Evolutionary conservation across 2,113 vertebrate species (phyloP), one percentile per base, ranked within the genome.

Genomic region (Macrotus californicus): DNA sequence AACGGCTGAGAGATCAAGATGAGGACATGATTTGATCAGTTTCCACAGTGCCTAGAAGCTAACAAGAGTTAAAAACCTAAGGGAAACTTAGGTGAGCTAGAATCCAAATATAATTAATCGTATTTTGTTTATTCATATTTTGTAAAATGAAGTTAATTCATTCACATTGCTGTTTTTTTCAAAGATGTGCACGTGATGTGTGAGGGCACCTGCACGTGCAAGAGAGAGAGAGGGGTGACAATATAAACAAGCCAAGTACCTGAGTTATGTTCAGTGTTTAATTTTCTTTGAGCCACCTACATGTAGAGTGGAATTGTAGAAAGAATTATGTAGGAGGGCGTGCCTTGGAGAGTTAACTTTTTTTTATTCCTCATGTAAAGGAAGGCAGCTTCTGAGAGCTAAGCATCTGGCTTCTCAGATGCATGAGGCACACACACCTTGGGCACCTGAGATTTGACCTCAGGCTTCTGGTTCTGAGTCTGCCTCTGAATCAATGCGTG

Each of bases 401-500:
- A n/a, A 56, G 36, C 1, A 0, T 9, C 26, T 14, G 34, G 29
- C 5, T 75, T 26, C 3, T 85, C n/a, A 0, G 15, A 36, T 4
- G 12, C 16, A 8, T 0, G 0, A 6, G 15, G 12, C 43, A 2
- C 24, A 4, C 7, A 1, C 12, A 26, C 24, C 9, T 10, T 14
- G 1, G 19, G 31, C 31, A 67, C 39, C 43, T 2, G 15, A 16
- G 36, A 16, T 59, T 43, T 48, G 61, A 24, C 5, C 5, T 56
- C n/a, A 36, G 18, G 18, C 15, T 64, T 76, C 48, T 6, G n/a
- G 22, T 14, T 64, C 56, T 31, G 18, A 19, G 36, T 66, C 89
- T 82, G n/a, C 31, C 48, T 22, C 31, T n/a, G 34, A 54, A 46
- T 66, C 26, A 6, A 22, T 46, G 26, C 2, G 0, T 59, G 26